Conservation (phyloP, 2,113 vertebrate species). For the Junco hyemalis region DNA sequence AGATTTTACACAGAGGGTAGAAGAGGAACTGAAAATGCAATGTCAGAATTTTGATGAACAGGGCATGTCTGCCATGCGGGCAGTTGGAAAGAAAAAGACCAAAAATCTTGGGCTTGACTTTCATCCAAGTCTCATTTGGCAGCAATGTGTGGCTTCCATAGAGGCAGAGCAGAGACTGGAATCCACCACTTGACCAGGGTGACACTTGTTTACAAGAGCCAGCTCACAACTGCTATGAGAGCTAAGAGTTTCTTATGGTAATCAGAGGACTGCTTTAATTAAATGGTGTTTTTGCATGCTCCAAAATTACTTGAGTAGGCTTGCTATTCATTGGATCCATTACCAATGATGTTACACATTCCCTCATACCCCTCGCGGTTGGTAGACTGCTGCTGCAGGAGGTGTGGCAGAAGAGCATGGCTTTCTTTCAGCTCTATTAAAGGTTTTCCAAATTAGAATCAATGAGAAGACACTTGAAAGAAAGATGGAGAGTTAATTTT, state of each 20-base stretch:
- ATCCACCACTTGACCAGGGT: neutral
- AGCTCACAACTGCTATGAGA: neutral
- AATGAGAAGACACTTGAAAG: neutral
- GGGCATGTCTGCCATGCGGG: neutral
- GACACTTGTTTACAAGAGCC: neutral
- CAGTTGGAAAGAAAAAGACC: neutral
- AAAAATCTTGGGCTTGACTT: neutral
- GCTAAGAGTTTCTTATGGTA: neutral
- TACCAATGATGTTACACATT: neutral
- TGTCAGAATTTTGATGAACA: conserved; percentile 12
- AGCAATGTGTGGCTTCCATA: neutral
- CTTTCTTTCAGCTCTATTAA: neutral
- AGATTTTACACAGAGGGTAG: neutral
- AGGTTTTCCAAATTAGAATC: neutral
- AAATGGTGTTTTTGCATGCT: neutral
- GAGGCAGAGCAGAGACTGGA: neutral
- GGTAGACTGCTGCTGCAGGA: neutral
- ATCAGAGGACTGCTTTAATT: neutral
- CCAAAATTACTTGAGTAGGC: neutral
- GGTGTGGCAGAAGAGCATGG: neutral
- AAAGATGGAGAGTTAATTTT: neutral
- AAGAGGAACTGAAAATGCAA: neutral
- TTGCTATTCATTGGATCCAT: neutral
- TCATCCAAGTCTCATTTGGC: conserved; percentile 8
- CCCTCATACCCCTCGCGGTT: neutral